Evolutionary conservation across 2,797 vertebrate species (phyloP).

Genomic region (Macrochelys suwanniensis): DNA sequence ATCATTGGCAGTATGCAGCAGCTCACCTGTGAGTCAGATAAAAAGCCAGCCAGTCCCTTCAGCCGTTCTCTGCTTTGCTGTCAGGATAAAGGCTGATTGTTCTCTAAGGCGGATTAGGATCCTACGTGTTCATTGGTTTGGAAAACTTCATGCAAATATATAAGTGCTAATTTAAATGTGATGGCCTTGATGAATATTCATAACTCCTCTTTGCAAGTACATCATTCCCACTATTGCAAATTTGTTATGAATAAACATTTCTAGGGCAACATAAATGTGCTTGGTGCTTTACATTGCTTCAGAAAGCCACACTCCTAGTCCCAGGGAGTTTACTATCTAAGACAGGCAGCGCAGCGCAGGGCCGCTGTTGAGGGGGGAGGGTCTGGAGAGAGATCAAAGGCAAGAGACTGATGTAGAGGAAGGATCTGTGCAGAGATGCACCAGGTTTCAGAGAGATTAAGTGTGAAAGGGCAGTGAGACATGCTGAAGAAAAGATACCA

Average conservation of each 20-base stretch:
- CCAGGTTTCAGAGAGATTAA: neutral
- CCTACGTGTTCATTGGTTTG: neutral
- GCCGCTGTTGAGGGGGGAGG: neutral
- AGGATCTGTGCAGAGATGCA: neutral
- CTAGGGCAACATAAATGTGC: neutral
- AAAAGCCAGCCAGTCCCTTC: neutral
- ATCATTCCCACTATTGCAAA: neutral
- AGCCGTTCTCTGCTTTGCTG: neutral
- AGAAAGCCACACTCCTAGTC: neutral
- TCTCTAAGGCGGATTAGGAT: neutral
- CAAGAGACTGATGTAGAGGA: neutral
- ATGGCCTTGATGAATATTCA: neutral
- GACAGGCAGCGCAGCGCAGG: neutral
- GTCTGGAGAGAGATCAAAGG: neutral
- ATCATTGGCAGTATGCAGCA: neutral
- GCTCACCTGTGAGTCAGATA: neutral
- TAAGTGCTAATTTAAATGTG: neutral
- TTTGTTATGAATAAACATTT: neutral
- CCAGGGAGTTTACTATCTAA: neutral
- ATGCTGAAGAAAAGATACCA: no score
- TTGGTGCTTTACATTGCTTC: neutral
- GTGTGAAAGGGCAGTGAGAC: no score
- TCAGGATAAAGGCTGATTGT: neutral
- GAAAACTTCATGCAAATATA: neutral
- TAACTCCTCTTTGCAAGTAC: neutral